Evolutionary conservation across 1,140 invertebrate genomes (phyloP).

Genomic region (Drosophila dunni): DNA sequence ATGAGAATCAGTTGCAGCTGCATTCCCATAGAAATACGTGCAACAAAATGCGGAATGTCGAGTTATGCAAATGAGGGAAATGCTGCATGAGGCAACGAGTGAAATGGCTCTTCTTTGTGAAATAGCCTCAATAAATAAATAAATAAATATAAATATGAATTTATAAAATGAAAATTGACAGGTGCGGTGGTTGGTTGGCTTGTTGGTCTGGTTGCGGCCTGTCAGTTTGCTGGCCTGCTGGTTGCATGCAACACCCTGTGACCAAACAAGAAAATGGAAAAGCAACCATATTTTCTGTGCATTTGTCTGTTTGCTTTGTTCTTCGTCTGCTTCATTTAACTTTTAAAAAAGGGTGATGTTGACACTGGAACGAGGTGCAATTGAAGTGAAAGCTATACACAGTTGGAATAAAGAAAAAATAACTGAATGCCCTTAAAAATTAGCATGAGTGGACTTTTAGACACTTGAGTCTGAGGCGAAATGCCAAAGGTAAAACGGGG

Average conservation of each 20-base stretch:
- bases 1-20: constrained; percentile 27
- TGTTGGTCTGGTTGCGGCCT: neutral
- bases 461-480: constrained; percentile 51
- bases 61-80: constrained; percentile 56
- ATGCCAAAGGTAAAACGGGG: constrained; percentile 59
- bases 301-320: constrained; percentile 54
- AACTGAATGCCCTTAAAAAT: constrained; percentile 61
- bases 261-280: constrained; percentile 31
- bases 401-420: constrained; percentile 41
- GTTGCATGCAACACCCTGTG: constrained; percentile 38
- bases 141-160: constrained; percentile 49
- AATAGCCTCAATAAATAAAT: constrained; percentile 63
- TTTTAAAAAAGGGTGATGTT: constrained; percentile 22
- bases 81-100: constrained; percentile 20
- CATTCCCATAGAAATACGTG: constrained; percentile 35
- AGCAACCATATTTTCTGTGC: constrained; percentile 44
- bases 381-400: constrained; percentile 48
- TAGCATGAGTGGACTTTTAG: constrained; percentile 63
- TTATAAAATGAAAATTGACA: constrained; percentile 45
- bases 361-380: constrained; percentile 9
- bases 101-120: constrained; percentile 21
- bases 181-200: constrained; percentile 12
- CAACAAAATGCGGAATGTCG: constrained; percentile 50
- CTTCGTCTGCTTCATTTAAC: constrained; percentile 60
- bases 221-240: neutral